Evolutionary conservation across 2,797 vertebrate genomes (phyloP), one percentile per base, ranked within the genome.

Genomic region (Carduelis carduelis): DNA sequence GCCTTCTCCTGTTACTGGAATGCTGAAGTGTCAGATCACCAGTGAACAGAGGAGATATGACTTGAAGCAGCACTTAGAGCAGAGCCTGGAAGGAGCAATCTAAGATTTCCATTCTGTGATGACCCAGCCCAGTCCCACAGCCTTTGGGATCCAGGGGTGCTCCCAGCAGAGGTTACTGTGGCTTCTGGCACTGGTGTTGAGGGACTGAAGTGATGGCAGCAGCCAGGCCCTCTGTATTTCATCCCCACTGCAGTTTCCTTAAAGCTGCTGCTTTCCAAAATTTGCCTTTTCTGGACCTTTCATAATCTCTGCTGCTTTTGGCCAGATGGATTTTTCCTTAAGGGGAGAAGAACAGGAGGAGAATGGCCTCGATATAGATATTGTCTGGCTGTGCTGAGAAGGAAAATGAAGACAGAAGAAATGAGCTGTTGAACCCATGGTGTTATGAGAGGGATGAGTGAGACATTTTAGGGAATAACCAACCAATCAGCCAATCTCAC

Each of bases 401-500:
- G 60, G 55, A 79, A 88, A 63, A 92, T 26, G 37, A 89, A 90
- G 79, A 61, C 63, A 61, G 26, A 70, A 95, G 83, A 93, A 95
- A 90, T 76, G 77, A 90, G 71, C 77, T 76, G 66, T 74, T 95
- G 94, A 79, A 82, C 85, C 49, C 81, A 35, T 66, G 85, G 80
- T 60, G 89, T 87, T 65, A 66, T 56, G 86, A 96, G 77, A 94
- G 61, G 83, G 61, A 89, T 77, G 86, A 96, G 70, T 57, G 77
- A 95, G 93, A 79, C 89, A 64, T 96, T 90, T 90, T 57, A 93
- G 56, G 74, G 70, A 91, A 93, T 84, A 96, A 95, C 74, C 77
- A 86, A 56, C 83, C 96, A 70, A 91, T 91, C 85, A 80, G 63
- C 83, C 74, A 41, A 35, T 74, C 91, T 74, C 83, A 56, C 70